Base-by-base conservation (phyloP, 2,113 vertebrate genomes). In the Nycticryphes semicollaris region DNA sequence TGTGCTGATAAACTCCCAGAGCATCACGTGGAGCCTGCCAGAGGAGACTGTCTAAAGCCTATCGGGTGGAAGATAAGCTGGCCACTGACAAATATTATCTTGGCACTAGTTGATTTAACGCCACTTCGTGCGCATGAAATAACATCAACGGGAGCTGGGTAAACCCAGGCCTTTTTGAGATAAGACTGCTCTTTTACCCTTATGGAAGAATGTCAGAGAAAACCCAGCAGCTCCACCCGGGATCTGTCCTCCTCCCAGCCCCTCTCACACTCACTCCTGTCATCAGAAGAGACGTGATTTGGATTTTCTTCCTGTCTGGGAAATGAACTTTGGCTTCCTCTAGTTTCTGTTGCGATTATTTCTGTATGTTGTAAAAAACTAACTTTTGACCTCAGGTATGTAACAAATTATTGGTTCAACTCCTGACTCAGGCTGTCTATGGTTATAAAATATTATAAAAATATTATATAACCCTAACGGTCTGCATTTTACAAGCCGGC, bases 41-140 rank as follows among this genome's bases (percentile, higher is more conserved):
- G 90, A 90, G 93, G 85, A 91, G 79, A 20, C 78, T 70, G 2
- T 85, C 93, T 86, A 68, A 81, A 94, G 45, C 62, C 94, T 94
- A 94, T 62, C 92, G 84, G 75, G 87, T 84, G 80, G 83, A 72
- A 97, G 97, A 97, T 96, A 98, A 90, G 94, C 80, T 85, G 87
- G 77, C 57, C 79, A 51, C 79, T 85, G 73, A 80, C 76, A 82
- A 95, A 84, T 73, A 56, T 88, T 97, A 94, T 97, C 97, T 91
- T 37, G 37, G 35, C 7, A 2, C n/a, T 73, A n/a, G 74, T n/a
- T 82, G 93, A 87, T 90, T 92, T 83, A 94, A 84, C 2, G 2
- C 67, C 60, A 50, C 93, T 93, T 93, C 3, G 0, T 90, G 88
- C 94, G 76, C 79, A 75, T 67, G 93, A 88, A 93, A 93, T 94